Evolutionary conservation across 2,888 invertebrate genomes (phyloP), one percentile per base, ranked within the genome.

Genomic region (Conchocele bisecta): DNA sequence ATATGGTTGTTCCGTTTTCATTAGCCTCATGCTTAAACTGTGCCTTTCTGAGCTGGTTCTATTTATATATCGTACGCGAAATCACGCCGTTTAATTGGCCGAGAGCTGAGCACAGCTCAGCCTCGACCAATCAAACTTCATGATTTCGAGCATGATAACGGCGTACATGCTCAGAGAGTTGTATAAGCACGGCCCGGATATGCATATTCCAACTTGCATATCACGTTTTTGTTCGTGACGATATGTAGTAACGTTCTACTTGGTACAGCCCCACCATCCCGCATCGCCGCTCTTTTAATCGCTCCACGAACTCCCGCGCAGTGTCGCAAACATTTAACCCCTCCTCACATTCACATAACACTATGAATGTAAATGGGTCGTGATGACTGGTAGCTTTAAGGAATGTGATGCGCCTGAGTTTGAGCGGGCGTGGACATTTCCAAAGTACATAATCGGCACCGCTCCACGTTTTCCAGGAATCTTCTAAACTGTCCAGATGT

Each of bases 401-500:
- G 63, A 88, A 84, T 33, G 87, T 87, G 41, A 88, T 69, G 7
- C 88, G 76, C 39, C 86, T 75, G n/a, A 88, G 80, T 54, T 82
- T 83, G 46, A 88, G 68, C n/a, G 77, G 76, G n/a, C 65, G 69
- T 1, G 88, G 86, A 66, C 85, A 83, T 69, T 84, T 84, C 82
- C 86, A 85, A 7, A 86, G 77, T 24, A 88, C 83, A 54, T 74
- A 86, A 41, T 86, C 83, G 6, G 87, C 86, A 11, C 88, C 88
- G 61, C 85, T 87, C 88, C 88, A 88, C 11, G 79, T 84, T 67
- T 82, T 82, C 88, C 88, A 88, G 4, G 82, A 81, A 54, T 80
- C 69, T 59, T 86, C 86, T 17, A 88, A 67, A 17, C 77, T 78
- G 13, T 75, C 75, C 11, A 83, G 67, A 54, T 83, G 80, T 64